Conservation (phyloP, 1,140 invertebrate genomes). For the Drosophila kikkawai region DNA sequence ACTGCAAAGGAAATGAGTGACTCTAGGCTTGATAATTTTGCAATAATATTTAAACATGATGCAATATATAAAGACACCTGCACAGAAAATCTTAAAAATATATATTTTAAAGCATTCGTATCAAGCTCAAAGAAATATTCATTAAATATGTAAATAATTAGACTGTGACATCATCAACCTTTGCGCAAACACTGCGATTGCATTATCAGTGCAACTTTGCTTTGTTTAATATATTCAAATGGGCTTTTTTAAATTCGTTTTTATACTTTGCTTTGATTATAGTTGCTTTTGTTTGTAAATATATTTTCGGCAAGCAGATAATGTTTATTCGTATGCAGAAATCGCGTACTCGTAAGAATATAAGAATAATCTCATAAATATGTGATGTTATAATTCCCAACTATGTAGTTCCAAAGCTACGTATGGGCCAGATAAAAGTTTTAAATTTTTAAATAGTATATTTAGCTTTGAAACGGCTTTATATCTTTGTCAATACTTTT, state of each 20-base stretch:
- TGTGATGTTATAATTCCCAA: neutral
- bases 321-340: neutral
- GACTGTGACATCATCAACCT: conserved; percentile 27
- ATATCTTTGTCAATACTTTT: neutral
- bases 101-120: neutral
- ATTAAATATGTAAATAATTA: neutral
- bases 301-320: neutral
- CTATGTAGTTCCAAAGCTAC: neutral
- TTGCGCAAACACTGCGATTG: conserved; percentile 13
- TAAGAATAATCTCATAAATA: neutral
- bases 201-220: conserved; percentile 14
- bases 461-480: no score
- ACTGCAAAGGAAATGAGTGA: neutral
- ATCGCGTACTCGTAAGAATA: neutral
- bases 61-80: neutral
- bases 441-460: neutral
- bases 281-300: neutral
- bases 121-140: neutral
- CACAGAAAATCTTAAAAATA: neutral
- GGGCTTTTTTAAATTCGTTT: conserved; percentile 3
- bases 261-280: neutral
- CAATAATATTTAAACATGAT: neutral
- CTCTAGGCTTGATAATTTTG: neutral
- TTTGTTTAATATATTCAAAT: conserved; percentile 13
- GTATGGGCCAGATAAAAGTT: neutral